Evolutionary conservation across 2,797 vertebrate genomes (phyloP).

Genomic region (Microctenopoma steveboyesi): DNA sequence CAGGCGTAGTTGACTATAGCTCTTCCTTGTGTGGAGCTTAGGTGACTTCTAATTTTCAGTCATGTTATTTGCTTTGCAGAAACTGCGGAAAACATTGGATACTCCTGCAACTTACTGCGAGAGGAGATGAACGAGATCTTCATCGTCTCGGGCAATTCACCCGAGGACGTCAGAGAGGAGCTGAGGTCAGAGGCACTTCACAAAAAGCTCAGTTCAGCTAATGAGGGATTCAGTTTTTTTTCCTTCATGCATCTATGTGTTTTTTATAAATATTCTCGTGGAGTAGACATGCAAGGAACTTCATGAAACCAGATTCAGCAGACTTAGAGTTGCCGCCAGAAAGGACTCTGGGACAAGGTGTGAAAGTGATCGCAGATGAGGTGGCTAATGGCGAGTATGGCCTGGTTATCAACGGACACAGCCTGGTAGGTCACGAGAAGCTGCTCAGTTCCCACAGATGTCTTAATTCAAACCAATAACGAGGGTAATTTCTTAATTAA

Average conservation of each 20-base stretch:
- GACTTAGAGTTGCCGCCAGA: constrained; percentile 63
- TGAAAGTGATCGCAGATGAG: constrained; percentile 82
- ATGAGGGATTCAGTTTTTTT: not conserved
- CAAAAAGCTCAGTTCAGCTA: rapidly evolving
- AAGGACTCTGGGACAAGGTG: constrained; percentile 52
- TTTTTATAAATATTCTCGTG: not conserved
- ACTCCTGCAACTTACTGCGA: constrained; percentile 91
- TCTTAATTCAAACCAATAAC: no score
- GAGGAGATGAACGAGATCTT: constrained; percentile 94
- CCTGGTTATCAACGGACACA: constrained; percentile 92
- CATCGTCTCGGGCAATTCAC: constrained; percentile 80
- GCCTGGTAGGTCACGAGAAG: constrained; percentile 84
- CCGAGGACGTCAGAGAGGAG: constrained; percentile 84
- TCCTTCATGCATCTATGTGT: no score
- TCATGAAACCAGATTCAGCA: constrained; percentile 85
- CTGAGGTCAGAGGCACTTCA: constrained; percentile 85
- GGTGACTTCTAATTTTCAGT: no score
- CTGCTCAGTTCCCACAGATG: no score
- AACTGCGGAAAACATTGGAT: constrained; percentile 95
- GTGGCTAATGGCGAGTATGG: constrained; percentile 84
- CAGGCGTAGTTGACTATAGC: no score
- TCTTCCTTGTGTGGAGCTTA: no score
- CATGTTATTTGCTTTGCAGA: constrained; percentile 77
- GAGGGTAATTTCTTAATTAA: no score
- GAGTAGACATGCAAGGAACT: constrained; percentile 83